Conservation (phyloP, 2,797 vertebrate genomes). For the Varecia variegata region DNA sequence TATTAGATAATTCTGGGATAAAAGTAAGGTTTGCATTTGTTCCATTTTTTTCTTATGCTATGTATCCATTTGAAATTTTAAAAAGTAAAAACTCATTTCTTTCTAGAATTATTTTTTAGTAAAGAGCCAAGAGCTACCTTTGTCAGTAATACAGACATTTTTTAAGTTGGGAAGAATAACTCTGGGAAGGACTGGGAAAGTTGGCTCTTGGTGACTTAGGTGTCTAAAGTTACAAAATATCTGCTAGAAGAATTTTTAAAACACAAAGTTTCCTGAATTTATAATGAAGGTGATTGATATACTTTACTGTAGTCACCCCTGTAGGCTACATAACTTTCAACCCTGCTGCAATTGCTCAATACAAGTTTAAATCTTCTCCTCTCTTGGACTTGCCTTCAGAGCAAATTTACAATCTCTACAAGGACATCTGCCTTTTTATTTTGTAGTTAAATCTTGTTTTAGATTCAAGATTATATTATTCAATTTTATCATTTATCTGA, state of each 20-base stretch:
- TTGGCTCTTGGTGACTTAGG: neutral
- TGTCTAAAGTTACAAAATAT: constrained; percentile 2
- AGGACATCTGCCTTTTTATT: constrained; percentile 58
- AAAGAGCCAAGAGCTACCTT: neutral
- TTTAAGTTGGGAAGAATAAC: neutral
- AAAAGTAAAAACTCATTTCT: constrained; percentile 5
- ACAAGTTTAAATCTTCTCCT: neutral
- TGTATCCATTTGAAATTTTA: neutral
- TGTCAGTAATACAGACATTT: neutral
- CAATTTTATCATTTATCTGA: constrained; percentile 40
- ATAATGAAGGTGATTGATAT: constrained; percentile 9
- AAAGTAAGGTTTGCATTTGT: constrained; percentile 5
- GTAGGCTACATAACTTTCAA: neutral
- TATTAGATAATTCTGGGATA: neutral
- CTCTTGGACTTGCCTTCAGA: neutral
- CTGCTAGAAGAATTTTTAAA: neutral
- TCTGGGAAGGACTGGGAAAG: neutral
- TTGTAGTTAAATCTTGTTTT: constrained; percentile 52
- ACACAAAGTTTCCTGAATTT: neutral
- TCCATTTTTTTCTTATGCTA: neutral
- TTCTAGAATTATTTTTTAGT: neutral
- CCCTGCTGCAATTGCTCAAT: neutral
- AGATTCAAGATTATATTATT: constrained; percentile 6
- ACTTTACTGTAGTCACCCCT: neutral
- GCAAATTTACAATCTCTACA: neutral